Percentiles rank a stretch among this genome's conserved stretches.
Evolutionary conservation across 2,797 vertebrate species (phyloP).

Genomic region (Intellagama lesueurii): DNA sequence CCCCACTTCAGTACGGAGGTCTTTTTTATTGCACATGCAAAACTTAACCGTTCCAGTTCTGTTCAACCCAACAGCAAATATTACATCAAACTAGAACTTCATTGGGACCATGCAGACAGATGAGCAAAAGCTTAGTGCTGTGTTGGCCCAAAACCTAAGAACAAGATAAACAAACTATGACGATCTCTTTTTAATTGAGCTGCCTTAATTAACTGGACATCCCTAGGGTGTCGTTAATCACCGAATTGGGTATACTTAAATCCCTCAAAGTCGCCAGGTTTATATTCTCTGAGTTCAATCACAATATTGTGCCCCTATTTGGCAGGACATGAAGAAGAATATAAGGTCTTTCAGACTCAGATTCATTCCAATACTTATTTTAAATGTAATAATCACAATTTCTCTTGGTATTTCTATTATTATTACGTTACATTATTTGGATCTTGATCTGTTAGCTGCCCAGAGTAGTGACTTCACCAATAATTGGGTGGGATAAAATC

Average conservation of each 20-base stretch:
- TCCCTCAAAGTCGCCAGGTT: background rate
- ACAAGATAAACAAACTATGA: background rate
- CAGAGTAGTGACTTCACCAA: no score
- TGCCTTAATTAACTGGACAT: background rate
- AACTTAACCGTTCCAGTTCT: background rate
- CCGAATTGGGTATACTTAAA: background rate
- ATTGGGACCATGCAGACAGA: background rate
- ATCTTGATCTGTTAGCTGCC: no score
- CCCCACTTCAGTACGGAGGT: background rate
- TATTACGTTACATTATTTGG: no score
- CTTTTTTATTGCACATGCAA: background rate
- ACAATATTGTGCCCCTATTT: background rate
- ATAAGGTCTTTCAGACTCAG: background rate
- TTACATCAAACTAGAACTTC: background rate
- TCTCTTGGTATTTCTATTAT: no score
- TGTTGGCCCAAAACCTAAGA: background rate
- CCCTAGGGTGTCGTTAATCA: background rate
- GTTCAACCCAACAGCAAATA: slow-evolving; percentile 7
- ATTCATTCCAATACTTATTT: background rate
- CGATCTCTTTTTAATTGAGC: background rate
- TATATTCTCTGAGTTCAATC: background rate
- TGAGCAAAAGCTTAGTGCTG: background rate
- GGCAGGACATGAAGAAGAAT: background rate
- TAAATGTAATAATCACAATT: background rate
- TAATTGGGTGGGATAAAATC: no score